Evolutionary conservation across 2,797 vertebrate genomes (phyloP).

Genomic region (Hydrolagus colliei): DNA sequence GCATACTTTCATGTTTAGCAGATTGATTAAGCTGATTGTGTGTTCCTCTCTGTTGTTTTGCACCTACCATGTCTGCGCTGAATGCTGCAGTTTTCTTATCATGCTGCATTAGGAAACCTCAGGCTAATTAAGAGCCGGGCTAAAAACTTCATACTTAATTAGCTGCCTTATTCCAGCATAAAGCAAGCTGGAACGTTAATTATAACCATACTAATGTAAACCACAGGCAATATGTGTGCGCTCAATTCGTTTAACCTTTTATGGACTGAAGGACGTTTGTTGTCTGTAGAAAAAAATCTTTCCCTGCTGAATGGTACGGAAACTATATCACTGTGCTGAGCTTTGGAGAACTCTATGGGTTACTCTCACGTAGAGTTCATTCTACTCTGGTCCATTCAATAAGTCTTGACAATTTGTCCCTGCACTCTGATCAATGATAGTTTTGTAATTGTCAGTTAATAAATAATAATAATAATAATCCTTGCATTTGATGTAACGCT

Average conservation of each 20-base stretch:
- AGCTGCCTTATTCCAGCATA: background rate
- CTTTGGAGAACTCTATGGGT: too few species aligned
- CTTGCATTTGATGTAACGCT: too few species aligned
- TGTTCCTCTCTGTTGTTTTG: background rate
- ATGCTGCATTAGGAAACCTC: background rate
- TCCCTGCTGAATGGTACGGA: too few species aligned
- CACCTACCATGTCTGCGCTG: background rate
- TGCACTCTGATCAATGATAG: too few species aligned
- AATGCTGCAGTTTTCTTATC: background rate
- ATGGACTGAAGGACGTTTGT: background rate
- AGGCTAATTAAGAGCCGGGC: conserved; percentile 7
- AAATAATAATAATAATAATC: too few species aligned
- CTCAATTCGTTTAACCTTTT: background rate
- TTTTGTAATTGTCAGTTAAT: too few species aligned
- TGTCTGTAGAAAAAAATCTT: background rate
- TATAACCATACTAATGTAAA: conserved; percentile 16
- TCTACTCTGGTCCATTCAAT: too few species aligned
- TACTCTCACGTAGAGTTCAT: too few species aligned
- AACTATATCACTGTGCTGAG: too few species aligned
- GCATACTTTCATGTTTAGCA: background rate
- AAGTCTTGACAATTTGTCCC: too few species aligned
- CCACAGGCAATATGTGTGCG: background rate
- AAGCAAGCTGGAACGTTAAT: conserved; percentile 1
- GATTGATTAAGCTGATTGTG: background rate
- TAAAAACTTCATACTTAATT: background rate